Evolutionary conservation across 2,888 invertebrate species (phyloP).

Genomic region (Philaethria dido): DNA sequence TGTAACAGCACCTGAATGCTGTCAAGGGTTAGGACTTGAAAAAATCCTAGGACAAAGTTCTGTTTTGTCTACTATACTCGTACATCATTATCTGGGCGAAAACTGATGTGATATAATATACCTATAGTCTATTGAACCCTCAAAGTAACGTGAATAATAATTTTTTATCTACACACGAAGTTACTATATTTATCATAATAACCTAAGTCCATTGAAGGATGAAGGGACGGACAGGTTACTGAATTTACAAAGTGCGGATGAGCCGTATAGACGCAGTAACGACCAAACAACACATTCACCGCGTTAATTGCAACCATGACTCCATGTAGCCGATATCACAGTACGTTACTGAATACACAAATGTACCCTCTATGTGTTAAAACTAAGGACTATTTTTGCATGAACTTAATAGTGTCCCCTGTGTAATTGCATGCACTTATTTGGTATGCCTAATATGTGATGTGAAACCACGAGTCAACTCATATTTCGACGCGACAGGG

Average conservation of each 20-base stretch:
- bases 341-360: slow-evolving; percentile 17
- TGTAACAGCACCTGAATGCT: too few relatives aligned
- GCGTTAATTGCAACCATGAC: slow-evolving; percentile 47
- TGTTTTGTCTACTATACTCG: too few relatives aligned
- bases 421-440: slow-evolving; percentile 45
- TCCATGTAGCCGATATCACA: slow-evolving; percentile 38
- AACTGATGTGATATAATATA: too few relatives aligned
- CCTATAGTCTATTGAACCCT: too few relatives aligned
- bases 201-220: slow-evolving; percentile 8
- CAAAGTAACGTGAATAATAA: neutral
- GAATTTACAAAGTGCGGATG: slow-evolving; percentile 40
- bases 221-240: slow-evolving; percentile 25
- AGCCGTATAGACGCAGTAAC: slow-evolving; percentile 43
- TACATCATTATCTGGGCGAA: too few relatives aligned
- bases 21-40: too few relatives aligned
- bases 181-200: slow-evolving; percentile 7
- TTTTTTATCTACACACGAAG: neutral
- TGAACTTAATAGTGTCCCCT: slow-evolving; percentile 25
- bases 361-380: slow-evolving; percentile 33
- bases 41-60: too few relatives aligned
- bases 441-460: slow-evolving; percentile 45
- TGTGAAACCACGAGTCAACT: slow-evolving; percentile 41
- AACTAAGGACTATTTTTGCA: neutral
- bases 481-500: slow-evolving; percentile 34
- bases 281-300: slow-evolving; percentile 46